These are phyloP conservation scores for Ranitomeya imitator DNA, from an alignment of 2,113 vertebrate species.

Conservation along the genomic window DNA sequence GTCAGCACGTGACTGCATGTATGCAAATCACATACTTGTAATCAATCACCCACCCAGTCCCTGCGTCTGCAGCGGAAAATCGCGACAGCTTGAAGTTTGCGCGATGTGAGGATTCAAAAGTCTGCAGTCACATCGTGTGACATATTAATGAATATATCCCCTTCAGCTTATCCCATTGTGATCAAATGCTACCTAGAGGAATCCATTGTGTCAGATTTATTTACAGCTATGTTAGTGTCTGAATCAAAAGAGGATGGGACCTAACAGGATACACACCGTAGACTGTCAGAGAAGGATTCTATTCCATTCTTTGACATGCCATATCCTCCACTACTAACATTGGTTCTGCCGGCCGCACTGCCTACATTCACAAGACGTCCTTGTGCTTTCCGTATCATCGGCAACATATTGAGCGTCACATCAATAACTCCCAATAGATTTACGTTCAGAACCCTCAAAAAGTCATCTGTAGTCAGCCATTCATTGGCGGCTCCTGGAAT, in stretches of 20 bases:
- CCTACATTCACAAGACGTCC: background rate
- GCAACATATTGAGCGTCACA: slow-evolving; percentile 19
- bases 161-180: no score
- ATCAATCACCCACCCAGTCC: no score
- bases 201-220: no score
- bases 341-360: background rate
- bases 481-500: background rate
- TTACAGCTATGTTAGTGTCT: background rate
- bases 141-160: no score
- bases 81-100: no score
- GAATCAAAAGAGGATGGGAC: background rate
- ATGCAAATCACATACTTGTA: no score
- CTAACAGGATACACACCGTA: background rate
- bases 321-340: background rate
- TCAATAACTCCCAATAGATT: slow-evolving; percentile 17
- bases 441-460: background rate
- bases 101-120: no score
- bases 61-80: no score
- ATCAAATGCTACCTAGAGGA: no score
- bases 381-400: slow-evolving; percentile 13
- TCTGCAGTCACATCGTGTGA: no score
- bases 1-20: no score
- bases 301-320: background rate
- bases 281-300: background rate
- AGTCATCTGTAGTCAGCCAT: slow-evolving; percentile 37